phyloP scores from a whole-genome alignment of 2,113 vertebrate genomes.

The Morone saxatilis region DNA sequence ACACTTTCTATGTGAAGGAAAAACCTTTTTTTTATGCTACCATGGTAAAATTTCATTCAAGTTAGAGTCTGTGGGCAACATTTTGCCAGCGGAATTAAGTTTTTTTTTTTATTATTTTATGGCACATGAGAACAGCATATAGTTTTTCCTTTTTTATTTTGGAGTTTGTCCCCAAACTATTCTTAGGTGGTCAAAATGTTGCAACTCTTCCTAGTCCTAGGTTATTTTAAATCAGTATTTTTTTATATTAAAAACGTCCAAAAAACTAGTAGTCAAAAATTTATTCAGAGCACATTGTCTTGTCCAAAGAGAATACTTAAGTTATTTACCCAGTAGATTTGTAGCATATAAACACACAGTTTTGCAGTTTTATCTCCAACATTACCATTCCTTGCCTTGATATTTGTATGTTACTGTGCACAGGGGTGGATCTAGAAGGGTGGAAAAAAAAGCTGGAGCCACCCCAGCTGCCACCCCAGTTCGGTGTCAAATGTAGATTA shows the following conservation, averaged over 20 bases:
- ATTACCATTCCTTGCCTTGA: neutral
- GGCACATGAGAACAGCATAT: neutral
- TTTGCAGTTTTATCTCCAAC: constrained; percentile 10
- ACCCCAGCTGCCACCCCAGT: too few species aligned
- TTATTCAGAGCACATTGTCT: constrained; percentile 32
- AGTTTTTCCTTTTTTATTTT: neutral
- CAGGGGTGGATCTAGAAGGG: too few species aligned
- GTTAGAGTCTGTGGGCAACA: neutral
- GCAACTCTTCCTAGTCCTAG: too few species aligned
- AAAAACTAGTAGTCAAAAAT: neutral
- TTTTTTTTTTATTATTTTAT: neutral
- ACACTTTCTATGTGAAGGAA: neutral
- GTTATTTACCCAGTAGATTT: constrained; percentile 35
- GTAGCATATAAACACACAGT: constrained; percentile 24
- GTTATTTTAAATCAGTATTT: neutral
- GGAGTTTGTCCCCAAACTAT: neutral
- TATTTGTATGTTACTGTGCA: neutral
- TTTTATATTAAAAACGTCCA: too few species aligned
- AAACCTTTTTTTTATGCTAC: too few species aligned
- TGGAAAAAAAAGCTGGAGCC: too few species aligned
- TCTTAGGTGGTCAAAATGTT: neutral
- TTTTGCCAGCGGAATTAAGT: neutral
- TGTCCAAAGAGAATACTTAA: constrained; percentile 28
- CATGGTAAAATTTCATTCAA: neutral
- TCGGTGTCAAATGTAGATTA: too few species aligned